Evolutionary conservation across 2,113 vertebrate genomes (phyloP).

Genomic region (Jaculus jaculus): DNA sequence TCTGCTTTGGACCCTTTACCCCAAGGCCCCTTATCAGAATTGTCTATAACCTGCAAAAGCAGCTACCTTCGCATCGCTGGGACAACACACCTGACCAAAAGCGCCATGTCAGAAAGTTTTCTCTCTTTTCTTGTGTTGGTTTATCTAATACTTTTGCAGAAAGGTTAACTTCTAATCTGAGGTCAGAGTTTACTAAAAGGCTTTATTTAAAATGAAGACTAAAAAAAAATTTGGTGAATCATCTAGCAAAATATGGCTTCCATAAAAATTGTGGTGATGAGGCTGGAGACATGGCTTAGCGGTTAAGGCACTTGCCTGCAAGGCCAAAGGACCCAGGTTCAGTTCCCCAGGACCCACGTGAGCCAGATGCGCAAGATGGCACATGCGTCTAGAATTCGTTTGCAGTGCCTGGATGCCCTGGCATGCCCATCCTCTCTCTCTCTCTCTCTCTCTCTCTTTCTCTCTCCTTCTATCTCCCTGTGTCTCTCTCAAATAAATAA

Average conservation of each 20-base stretch:
- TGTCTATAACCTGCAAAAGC: neutral
- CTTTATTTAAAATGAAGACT: neutral
- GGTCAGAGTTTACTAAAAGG: neutral
- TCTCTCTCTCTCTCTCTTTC: too few species aligned
- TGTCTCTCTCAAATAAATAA: too few species aligned
- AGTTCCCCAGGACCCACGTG: too few species aligned
- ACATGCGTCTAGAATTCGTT: too few species aligned
- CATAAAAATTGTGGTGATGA: neutral
- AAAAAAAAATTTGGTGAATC: constrained; percentile 43
- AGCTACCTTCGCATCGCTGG: neutral
- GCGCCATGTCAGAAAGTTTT: neutral
- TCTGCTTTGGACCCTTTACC: neutral
- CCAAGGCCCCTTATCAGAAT: neutral
- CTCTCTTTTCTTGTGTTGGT: constrained; percentile 1
- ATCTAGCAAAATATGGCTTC: constrained; percentile 32
- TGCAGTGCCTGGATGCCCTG: too few species aligned
- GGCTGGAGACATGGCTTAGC: too few species aligned
- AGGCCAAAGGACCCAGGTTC: too few species aligned
- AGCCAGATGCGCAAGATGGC: too few species aligned
- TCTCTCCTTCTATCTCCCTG: too few species aligned
- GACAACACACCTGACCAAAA: neutral
- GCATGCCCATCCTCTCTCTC: too few species aligned
- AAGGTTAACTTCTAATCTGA: constrained; percentile 39
- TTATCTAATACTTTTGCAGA: constrained; percentile 17
- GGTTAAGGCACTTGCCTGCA: too few species aligned